Percentiles rank a stretch among this genome's conserved stretches.
Evolutionary conservation across 37 sponge, comb jelly and placozoan species (phyloP).

Genomic region (Amphimedon queenslandica): DNA sequence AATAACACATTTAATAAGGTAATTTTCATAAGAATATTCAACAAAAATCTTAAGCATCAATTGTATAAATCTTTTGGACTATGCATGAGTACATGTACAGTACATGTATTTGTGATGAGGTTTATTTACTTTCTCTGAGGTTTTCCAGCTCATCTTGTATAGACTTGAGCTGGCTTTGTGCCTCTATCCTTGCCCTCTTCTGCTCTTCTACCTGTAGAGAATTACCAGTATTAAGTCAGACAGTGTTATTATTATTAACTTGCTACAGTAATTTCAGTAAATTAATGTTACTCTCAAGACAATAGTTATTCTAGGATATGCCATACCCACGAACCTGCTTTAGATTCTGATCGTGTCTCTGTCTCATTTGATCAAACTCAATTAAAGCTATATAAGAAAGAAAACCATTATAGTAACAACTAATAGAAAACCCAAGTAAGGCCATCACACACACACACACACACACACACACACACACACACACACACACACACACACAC

Average conservation of each 20-base stretch:
- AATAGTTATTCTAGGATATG: no score
- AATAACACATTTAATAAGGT: no score
- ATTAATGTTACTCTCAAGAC: no score
- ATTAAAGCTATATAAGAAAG: conserved; percentile 26
- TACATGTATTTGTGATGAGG: no score
- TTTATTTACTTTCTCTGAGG: conserved; percentile 41
- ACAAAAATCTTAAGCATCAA: no score
- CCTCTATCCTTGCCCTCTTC: conserved; percentile 9
- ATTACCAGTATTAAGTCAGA: no score
- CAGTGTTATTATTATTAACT: no score
- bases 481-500: conserved; percentile 13
- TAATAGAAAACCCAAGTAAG: neutral
- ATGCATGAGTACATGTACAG: no score
- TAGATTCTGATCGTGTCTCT: conserved; percentile 22
- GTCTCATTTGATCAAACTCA: conserved; percentile 65
- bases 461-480: conserved; percentile 10
- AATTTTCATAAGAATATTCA: no score
- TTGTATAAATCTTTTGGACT: no score
- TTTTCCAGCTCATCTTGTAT: conserved; percentile 47
- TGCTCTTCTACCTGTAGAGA: conserved; percentile 31
- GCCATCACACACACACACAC: conserved; percentile 16
- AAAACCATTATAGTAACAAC: neutral
- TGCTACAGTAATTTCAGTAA: no score
- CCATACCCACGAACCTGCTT: no score
- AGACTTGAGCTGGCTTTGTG: conserved; percentile 7